Evolutionary conservation across 2,797 vertebrate genomes (phyloP).

Genomic region (Holocentrus rufus): DNA sequence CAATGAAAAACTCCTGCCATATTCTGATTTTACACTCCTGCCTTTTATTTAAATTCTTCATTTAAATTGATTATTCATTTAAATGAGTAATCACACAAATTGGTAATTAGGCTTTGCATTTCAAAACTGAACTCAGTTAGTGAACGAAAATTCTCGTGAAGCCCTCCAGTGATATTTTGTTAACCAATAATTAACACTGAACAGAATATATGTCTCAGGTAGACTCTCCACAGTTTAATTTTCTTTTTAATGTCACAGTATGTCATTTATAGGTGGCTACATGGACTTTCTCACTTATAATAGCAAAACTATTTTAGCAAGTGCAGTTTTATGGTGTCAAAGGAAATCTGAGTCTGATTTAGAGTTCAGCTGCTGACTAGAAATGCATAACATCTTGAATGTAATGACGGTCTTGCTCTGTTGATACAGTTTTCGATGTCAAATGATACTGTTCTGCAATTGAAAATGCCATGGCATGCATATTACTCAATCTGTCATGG

Average conservation of each 20-base stretch:
- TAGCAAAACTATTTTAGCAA: conserved; percentile 12
- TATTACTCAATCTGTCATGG: conserved; percentile 19
- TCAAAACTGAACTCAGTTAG: conserved; percentile 13
- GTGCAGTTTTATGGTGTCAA: conserved; percentile 9
- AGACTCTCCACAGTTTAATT: conserved; percentile 10
- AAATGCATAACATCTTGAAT: conserved; percentile 2
- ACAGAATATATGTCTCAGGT: not conserved
- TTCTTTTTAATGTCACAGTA: conserved; percentile 14
- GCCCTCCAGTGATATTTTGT: conserved; percentile 13
- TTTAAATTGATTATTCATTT: not conserved
- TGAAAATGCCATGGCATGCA: conserved; percentile 9
- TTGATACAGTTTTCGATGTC: conserved; percentile 20
- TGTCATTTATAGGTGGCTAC: conserved; percentile 9
- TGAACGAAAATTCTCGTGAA: not conserved
- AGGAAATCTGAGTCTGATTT: conserved; percentile 25
- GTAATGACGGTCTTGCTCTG: conserved; percentile 8
- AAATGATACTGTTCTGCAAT: conserved; percentile 16
- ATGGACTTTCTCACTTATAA: not conserved
- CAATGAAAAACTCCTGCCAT: not conserved
- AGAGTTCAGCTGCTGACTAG: conserved; percentile 8
- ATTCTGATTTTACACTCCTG: not conserved
- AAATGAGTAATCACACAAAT: conserved; percentile 18
- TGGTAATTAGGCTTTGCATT: conserved; percentile 25
- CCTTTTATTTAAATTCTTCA: no score
- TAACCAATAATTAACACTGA: conserved; percentile 11